Evolutionary conservation across 2,888 invertebrate genomes (phyloP), one percentile per base, ranked within the genome.

Genomic region (Meghimatium bilineatum): DNA sequence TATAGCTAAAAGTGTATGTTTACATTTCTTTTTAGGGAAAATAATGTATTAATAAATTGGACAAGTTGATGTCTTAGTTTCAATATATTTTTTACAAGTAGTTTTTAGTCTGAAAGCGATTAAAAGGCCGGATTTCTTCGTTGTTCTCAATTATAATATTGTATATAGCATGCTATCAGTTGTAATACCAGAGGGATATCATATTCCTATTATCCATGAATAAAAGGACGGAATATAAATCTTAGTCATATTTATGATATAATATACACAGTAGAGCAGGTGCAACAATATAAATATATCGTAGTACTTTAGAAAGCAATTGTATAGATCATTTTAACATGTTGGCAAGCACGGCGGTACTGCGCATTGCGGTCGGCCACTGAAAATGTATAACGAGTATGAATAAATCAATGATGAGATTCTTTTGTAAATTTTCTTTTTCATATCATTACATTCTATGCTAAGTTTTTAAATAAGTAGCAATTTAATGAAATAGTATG

Each of bases 301-400:
- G 23, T 23, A 56, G 56, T 36, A 36, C 23, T 69, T 1, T 17
- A n/a, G 32, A 23, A 10, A 32, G 36, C 6, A 56, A 12, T 3
- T 56, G 17, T 17, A n/a, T 17, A 14, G 1, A 1, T 32, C 17
- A 34, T 52, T 67, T 44, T 32, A 32, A 20, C 23, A 36, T 63
- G 23, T 26, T 63, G 60, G 60, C 60, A 63, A 44, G 44, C 20
- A 32, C 29, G 49, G 36, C 34, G 52, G 3, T 38, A 36, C 71
- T 52, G 72, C 80, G 80, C 80, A 80, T 80, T 80, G 80, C 72
- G 72, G 80, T 52, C 49, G 52, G 80, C 71, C 80, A 49, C 29
- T 80, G 80, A 71, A 71, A 80, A 29, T 72, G 72, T 44, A 72
- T 72, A 72, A 44, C 72, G 72, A 44, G 72, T 34, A 72, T 72